phyloP scores from a whole-genome alignment of 2,113 vertebrate species.

The Callipepla squamata region DNA sequence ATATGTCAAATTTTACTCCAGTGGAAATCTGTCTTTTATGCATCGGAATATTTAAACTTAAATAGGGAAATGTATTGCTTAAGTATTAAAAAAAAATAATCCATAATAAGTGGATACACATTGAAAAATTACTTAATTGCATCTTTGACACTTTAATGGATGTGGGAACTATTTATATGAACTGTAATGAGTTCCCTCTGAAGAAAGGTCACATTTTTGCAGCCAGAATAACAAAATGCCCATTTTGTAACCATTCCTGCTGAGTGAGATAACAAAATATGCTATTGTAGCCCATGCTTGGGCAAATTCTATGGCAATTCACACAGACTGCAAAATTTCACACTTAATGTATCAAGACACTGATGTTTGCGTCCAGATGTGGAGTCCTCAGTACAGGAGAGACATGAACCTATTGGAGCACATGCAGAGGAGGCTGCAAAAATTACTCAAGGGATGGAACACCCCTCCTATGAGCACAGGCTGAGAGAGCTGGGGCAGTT shows the following conservation, averaged over 20 bases:
- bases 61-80: background rate
- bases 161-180: background rate
- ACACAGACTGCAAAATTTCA: background rate
- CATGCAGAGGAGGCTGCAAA: too few species aligned
- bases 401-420: too few species aligned
- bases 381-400: too few species aligned
- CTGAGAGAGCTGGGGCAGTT: too few species aligned
- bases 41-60: background rate
- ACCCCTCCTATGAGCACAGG: too few species aligned
- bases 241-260: background rate
- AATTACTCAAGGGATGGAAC: too few species aligned
- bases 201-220: background rate
- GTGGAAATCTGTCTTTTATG: background rate
- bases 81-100: background rate
- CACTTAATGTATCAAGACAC: background rate
- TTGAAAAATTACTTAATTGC: background rate
- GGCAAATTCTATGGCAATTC: background rate
- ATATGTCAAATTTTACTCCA: background rate
- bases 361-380: background rate
- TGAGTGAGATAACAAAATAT: background rate
- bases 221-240: background rate
- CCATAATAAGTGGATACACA: background rate
- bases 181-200: background rate
- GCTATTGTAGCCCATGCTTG: rapidly evolving
- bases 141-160: background rate